phyloP scores from a whole-genome alignment of 2,113 vertebrate species.

The Camelus bactrianus region DNA sequence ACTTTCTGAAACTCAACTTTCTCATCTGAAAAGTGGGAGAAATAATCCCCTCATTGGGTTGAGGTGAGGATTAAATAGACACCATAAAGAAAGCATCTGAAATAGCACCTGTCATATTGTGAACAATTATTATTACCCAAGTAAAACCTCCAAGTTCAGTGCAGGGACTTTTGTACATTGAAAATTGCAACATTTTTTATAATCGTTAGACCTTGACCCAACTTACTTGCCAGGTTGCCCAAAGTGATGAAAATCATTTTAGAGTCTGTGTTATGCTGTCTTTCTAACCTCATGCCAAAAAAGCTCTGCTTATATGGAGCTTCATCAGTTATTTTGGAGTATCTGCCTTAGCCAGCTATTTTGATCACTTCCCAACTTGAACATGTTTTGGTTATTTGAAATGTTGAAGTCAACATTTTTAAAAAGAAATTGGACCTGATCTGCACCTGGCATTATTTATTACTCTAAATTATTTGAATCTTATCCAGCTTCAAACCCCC shows the following conservation, averaged over 20 bases:
- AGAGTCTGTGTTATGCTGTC: background rate
- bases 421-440: conserved; percentile 77
- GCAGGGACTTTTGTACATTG: background rate
- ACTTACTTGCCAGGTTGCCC: background rate
- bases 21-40: conserved; percentile 40
- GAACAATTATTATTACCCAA: conserved; percentile 11
- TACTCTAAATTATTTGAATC: conserved; percentile 79
- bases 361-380: conserved; percentile 81
- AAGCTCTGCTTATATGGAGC: background rate
- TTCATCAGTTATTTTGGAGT: conserved; percentile 64
- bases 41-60: background rate
- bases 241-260: background rate
- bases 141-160: conserved; percentile 36
- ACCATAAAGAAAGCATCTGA: background rate
- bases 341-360: conserved; percentile 61
- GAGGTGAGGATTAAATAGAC: background rate
- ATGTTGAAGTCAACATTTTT: conserved; percentile 70
- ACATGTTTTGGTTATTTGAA: conserved; percentile 81
- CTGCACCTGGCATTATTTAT: conserved; percentile 81
- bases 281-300: conserved; percentile 45
- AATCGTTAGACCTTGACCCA: background rate
- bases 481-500: conserved; percentile 74
- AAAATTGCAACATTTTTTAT: conserved; percentile 33
- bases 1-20: conserved; percentile 32
- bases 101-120: background rate